Base-by-base conservation (phyloP, 2,888 invertebrate genomes). In the Glaucopsyche alexis region DNA sequence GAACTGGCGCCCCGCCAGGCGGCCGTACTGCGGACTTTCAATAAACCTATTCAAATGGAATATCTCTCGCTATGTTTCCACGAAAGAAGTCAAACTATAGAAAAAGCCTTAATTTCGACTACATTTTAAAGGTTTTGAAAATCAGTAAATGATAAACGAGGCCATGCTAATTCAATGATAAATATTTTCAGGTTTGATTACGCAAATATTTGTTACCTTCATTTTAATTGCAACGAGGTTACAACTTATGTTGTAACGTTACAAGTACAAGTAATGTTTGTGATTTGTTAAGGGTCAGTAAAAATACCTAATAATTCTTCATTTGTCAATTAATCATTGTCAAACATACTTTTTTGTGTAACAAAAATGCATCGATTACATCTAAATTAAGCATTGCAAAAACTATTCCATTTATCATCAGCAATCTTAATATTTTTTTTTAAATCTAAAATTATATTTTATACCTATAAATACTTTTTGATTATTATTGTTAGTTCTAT, bases 21-120 rank as follows among this genome's bases (percentile, higher is more conserved):
- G 82, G 83, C 85, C 89, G 87, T 87, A 87, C 90, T 92, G 92
- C 91, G 89, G 91, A 90, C 86, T 91, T 92, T 92, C 92, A 93
- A 92, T 91, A 89, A 87, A 90, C 85, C 82, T 87, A 89, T 87
- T 88, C 88, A 83, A 82, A 89, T 85, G 91, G 91, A 92, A 91
- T 91, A 91, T 92, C 91, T 91, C 87, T 82, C 81, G 86, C 86
- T 88, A 87, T 89, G 90, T 91, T 89, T 87, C 86, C 89, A 90
- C 87, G 88, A 90, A 91, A 90, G 87, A 87, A 87, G 89, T 88
- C 87, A 85, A 84, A 87, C 85, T 85, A 87, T 87, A 89, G 85
- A 89, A 79, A 77, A 77, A 75, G 77, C 73, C 75, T 73, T 76
- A 75, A 77, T 77, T 77, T 76, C 76, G 71, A 73, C 74, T 60